These are phyloP conservation scores for Sanderia malayensis DNA, from an alignment of 30 jellyfish, hydroid and myxozoan genomes.

Conservation along the genomic window DNA sequence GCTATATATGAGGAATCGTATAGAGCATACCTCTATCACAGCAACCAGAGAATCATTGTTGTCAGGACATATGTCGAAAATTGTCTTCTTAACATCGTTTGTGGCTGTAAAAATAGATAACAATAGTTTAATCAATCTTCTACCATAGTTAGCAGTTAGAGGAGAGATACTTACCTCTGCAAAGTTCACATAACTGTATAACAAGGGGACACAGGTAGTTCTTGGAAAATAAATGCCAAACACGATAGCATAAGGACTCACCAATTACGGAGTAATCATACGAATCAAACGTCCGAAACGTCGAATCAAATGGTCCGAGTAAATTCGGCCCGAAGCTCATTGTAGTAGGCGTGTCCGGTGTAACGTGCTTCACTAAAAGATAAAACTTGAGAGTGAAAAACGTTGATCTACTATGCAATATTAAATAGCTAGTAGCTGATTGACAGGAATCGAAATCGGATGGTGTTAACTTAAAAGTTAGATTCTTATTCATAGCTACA, in stretches of 20 bases:
- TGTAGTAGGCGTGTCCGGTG: slow-evolving; percentile 25
- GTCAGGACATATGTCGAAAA: slow-evolving; percentile 66
- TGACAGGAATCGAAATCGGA: not conserved
- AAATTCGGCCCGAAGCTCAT: slow-evolving; percentile 23
- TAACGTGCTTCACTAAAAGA: slow-evolving; percentile 66
- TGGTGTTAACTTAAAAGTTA: not conserved
- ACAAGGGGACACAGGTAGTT: no score
- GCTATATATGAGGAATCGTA: no score
- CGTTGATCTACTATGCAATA: no score
- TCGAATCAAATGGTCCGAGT: slow-evolving; percentile 81
- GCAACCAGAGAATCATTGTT: slow-evolving; percentile 80
- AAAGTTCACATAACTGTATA: no score
- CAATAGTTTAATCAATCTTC: no score
- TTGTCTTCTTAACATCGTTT: slow-evolving; percentile 65
- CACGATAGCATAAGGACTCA: no score
- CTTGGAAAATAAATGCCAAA: no score
- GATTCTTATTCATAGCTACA: no score
- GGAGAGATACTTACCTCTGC: no score
- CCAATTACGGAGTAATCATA: slow-evolving; percentile 85
- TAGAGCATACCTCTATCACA: slow-evolving; percentile 77
- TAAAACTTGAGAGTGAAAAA: no score
- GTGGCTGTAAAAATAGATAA: slow-evolving; percentile 68
- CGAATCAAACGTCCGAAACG: slow-evolving; percentile 86
- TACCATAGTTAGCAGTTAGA: no score
- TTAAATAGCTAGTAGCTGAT: no score